phyloP scores from a whole-genome alignment of 1,140 invertebrate genomes.

The Macrobrachium rosenbergii region DNA sequence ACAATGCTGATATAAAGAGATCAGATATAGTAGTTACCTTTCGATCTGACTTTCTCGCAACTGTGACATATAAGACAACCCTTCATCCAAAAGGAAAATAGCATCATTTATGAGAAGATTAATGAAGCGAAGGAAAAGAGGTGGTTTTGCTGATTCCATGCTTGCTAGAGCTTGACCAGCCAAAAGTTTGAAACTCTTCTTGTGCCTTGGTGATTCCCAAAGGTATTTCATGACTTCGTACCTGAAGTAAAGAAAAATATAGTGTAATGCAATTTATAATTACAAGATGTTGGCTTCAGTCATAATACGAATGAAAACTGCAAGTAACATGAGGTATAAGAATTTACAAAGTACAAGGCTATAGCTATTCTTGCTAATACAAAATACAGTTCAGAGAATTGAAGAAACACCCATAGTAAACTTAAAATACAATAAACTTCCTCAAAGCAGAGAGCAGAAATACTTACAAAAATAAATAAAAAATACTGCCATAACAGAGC shows the following conservation, averaged over 20 bases:
- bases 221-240: conserved; percentile 93
- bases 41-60: conserved; percentile 81
- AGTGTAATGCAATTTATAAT: not conserved
- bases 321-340: no score
- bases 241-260: conserved; percentile 29
- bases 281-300: no score
- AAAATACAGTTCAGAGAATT: no score
- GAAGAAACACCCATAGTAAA: no score
- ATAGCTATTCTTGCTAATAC: no score
- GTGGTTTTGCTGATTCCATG: conserved; percentile 91
- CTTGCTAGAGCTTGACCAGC: conserved; percentile 85
- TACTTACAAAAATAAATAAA: no score
- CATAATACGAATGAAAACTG: no score
- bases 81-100: conserved; percentile 93
- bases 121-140: conserved; percentile 92
- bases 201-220: conserved; percentile 85
- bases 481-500: no score
- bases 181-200: conserved; percentile 74
- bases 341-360: no score
- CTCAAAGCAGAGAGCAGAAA: no score
- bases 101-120: conserved; percentile 97
- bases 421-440: no score
- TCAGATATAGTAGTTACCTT: conserved; percentile 72
- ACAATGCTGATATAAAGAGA: not conserved
- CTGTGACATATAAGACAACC: conserved; percentile 87